Conservation (phyloP, 2,888 invertebrate genomes). For the Disparrhopalites patrizii region DNA sequence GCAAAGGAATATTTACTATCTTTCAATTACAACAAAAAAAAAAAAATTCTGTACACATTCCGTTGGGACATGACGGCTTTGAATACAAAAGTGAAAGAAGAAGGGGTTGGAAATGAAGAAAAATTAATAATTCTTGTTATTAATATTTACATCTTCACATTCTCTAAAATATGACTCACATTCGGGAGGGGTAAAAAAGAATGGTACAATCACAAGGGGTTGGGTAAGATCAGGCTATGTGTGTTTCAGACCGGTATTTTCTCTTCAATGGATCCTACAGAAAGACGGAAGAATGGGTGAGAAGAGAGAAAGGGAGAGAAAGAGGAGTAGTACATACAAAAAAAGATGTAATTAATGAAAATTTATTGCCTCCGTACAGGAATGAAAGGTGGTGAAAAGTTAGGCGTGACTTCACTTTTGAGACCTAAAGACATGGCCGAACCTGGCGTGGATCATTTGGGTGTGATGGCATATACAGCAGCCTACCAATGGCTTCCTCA, state of each 20-base stretch:
- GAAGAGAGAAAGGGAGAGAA: neutral
- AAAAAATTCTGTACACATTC: too few relatives aligned
- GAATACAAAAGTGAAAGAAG: too few relatives aligned
- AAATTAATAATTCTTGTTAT: neutral
- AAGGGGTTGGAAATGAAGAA: too few relatives aligned
- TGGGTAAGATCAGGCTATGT: neutral
- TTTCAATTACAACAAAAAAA: too few relatives aligned
- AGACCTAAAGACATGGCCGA: constrained; percentile 93
- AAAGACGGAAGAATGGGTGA: neutral
- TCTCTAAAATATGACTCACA: neutral
- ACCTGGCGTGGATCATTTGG: constrained; percentile 90
- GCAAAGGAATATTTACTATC: constrained; percentile 14
- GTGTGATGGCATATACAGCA: constrained; percentile 95
- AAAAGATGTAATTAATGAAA: neutral
- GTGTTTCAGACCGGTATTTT: constrained; percentile 9
- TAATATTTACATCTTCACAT: neutral
- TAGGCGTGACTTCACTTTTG: constrained; percentile 83
- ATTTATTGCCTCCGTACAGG: constrained; percentile 52
- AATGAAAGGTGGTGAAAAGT: constrained; percentile 59
- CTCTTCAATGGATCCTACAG: neutral
- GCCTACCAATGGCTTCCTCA: constrained; percentile 86
- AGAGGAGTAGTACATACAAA: neutral
- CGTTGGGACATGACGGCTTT: too few relatives aligned
- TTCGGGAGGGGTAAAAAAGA: neutral
- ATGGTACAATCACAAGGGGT: neutral